These are phyloP conservation scores for Drosophila eugracilis DNA, from an alignment of 1,140 invertebrate genomes.

Conservation along the genomic window DNA sequence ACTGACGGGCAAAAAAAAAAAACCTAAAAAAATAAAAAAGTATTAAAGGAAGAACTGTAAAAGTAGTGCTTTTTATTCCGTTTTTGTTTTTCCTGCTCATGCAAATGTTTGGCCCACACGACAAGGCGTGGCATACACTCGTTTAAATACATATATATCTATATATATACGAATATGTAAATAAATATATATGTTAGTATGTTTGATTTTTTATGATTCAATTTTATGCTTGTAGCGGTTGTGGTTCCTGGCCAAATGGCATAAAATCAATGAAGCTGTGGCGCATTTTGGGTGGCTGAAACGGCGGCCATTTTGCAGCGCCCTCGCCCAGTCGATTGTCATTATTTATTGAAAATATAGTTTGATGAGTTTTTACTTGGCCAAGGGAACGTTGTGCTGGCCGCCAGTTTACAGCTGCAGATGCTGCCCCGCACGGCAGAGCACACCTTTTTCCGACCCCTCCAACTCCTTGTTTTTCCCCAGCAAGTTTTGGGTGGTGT, in stretches of 20 bases:
- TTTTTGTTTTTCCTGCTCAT: slow-evolving; percentile 35
- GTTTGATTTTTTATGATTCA: slow-evolving; percentile 67
- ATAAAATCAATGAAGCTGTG: slow-evolving; percentile 77
- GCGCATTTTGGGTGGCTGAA: slow-evolving; percentile 25
- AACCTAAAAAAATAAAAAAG: background rate
- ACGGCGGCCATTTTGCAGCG: slow-evolving; percentile 44
- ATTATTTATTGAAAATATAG: slow-evolving; percentile 83
- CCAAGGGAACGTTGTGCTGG: slow-evolving; percentile 14
- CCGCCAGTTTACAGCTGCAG: slow-evolving; percentile 15
- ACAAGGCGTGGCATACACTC: slow-evolving; percentile 44
- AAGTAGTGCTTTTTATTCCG: slow-evolving; percentile 20
- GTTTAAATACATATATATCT: slow-evolving; percentile 26
- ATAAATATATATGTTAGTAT: slow-evolving; percentile 21
- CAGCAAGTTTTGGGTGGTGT: slow-evolving; percentile 21
- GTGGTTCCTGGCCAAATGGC: slow-evolving; percentile 49
- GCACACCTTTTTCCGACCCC: slow-evolving; percentile 8
- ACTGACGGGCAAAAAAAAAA: slow-evolving; percentile 37
- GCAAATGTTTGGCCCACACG: slow-evolving; percentile 53
- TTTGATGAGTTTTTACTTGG: slow-evolving; percentile 81
- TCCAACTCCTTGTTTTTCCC: slow-evolving; percentile 1
- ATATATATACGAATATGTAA: slow-evolving; percentile 4
- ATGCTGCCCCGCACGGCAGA: slow-evolving; percentile 5
- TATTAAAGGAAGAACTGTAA: slow-evolving; percentile 6
- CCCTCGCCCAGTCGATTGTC: slow-evolving; percentile 45
- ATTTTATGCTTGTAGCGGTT: slow-evolving; percentile 64